These are phyloP conservation scores for Monomorium pharaonis DNA, from an alignment of 1,140 invertebrate species.

Conservation along the genomic window DNA sequence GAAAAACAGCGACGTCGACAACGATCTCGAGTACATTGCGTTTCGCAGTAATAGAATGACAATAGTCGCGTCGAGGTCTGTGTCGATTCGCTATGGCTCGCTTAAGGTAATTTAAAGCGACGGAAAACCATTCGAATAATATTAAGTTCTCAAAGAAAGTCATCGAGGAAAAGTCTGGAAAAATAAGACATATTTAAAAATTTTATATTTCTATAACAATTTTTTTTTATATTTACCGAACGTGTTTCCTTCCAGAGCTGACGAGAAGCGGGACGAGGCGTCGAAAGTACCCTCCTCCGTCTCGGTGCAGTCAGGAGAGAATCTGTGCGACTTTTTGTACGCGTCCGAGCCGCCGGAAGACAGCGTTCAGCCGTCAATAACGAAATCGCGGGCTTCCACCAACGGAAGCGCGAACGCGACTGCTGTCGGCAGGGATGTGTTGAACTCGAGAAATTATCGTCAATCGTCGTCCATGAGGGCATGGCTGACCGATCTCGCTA, in stretches of 20 bases:
- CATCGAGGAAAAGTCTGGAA: not conserved
- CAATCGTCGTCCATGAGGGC: constrained; percentile 69
- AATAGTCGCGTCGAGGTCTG: constrained; percentile 36
- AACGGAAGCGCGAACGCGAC: constrained; percentile 7
- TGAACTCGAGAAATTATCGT: constrained; percentile 52
- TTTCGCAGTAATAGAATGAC: constrained; percentile 41
- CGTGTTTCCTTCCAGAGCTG: constrained; percentile 62
- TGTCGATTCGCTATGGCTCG: constrained; percentile 65
- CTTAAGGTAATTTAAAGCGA: constrained; percentile 61
- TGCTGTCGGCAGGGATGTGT: constrained; percentile 15
- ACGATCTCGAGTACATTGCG: not conserved
- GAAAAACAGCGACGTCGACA: not conserved
- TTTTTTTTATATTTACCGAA: constrained; percentile 15
- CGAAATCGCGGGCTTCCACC: constrained; percentile 16
- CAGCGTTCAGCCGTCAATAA: constrained; percentile 5
- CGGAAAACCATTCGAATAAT: not conserved
- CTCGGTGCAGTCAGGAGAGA: constrained; percentile 66
- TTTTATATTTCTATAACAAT: not conserved
- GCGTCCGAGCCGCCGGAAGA: constrained; percentile 77
- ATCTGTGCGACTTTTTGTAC: constrained; percentile 79
- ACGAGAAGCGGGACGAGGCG: constrained; percentile 65
- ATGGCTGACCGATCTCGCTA: constrained; percentile 77
- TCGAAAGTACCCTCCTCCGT: constrained; percentile 21
- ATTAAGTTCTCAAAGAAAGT: not conserved
- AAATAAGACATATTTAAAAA: constrained; percentile 17